Conservation (phyloP, 2,888 invertebrate genomes). For the Agrochola macilenta region DNA sequence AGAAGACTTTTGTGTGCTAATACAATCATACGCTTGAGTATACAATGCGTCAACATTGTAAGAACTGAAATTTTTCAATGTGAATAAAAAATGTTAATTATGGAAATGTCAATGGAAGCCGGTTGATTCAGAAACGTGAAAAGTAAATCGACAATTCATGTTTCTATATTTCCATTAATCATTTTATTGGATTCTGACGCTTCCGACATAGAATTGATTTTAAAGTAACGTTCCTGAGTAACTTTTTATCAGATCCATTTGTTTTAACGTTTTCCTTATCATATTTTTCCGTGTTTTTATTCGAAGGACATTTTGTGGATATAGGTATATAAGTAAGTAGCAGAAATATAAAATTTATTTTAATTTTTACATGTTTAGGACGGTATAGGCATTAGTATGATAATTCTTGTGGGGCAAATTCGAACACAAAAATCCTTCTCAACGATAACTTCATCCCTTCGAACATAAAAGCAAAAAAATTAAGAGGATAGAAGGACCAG, state of each 20-base stretch:
- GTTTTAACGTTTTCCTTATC: not conserved
- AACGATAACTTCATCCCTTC: slow-evolving; percentile 12
- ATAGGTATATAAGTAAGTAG: not conserved
- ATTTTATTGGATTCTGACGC: slow-evolving; percentile 23
- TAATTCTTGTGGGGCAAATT: not conserved
- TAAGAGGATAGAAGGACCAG: not conserved
- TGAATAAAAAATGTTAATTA: not conserved
- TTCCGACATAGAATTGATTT: slow-evolving; percentile 23
- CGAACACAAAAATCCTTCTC: not conserved
- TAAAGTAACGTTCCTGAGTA: slow-evolving; percentile 3
- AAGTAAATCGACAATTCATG: slow-evolving; percentile 9
- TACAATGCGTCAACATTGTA: not conserved
- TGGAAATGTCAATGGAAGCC: not conserved
- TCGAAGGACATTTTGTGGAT: not conserved
- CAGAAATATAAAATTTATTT: not conserved
- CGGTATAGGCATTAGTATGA: not conserved
- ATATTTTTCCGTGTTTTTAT: not conserved
- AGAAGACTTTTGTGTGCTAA: not conserved
- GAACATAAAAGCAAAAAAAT: slow-evolving; percentile 26
- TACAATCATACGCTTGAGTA: not conserved
- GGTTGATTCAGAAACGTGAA: not conserved
- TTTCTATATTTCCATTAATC: not conserved
- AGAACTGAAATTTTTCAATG: no score
- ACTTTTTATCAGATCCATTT: slow-evolving; percentile 19
- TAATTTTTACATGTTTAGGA: not conserved